Evolutionary conservation across 2,113 vertebrate genomes (phyloP), one percentile per base, ranked within the genome.

Genomic region (Phalacrocorax carbo): DNA sequence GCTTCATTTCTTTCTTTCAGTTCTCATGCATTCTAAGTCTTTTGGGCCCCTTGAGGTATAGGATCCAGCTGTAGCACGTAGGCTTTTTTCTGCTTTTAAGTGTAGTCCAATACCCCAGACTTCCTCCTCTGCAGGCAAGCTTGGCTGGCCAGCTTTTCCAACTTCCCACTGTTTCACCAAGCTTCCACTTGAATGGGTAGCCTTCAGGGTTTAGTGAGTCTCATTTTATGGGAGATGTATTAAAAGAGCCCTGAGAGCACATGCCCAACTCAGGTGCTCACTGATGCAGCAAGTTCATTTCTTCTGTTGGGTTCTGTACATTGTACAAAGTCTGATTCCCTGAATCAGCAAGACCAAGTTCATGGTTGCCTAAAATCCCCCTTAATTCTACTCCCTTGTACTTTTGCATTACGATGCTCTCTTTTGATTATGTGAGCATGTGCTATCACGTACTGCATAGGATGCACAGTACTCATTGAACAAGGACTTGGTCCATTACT

Each of bases 71-170:
- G 58, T 49, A 77, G 52, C 86, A 82, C 0, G 1, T 61, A 72
- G 52, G 40, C n/a, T 87, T 91, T 90, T 64, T 94, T 71, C 48
- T 93, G 21, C 87, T 94, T 96, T 94, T 36, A 87, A 82, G 70
- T 76, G 9, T 69, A 76, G 48, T 64, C 84, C 84, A 82, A 18
- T 75, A 76, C 15, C 42, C 21, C 21, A 82, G 46, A 80, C 52
- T 86, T 92, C 75, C 54, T 86, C 22, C 13, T 95, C 83, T 95
- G 82, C 44, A 89, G 61, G 65, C 55, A 75, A 64, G 26, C 48
- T 78, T 83, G 40, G 19, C 68, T 93, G 79, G 54, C 83, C 55
- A 68, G 44, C 65, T 93, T 91, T 91, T 85, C 84, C 82, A 58
- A 7, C 58, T 77, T 91, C 58, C 10, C 42, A 15, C 60, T 79